Base-by-base conservation (phyloP, 2,113 vertebrate genomes). In the Malurus elegans region DNA sequence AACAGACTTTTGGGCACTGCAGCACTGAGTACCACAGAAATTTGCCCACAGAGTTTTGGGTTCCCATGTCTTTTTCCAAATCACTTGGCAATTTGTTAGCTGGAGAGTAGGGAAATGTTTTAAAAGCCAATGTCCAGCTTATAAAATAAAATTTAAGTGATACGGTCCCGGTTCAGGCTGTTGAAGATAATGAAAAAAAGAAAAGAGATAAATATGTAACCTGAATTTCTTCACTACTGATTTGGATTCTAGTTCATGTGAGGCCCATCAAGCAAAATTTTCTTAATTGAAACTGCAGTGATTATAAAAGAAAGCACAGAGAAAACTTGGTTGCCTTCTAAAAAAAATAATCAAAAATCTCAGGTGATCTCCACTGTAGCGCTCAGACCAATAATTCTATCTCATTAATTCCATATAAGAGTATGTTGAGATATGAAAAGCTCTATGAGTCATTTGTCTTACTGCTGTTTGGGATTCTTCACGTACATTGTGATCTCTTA, bases 111-210 rank as follows among this genome's bases (percentile, higher is more conserved):
- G 6, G 5, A 87, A 89, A 74, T 44, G 6, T 64, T 80, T 83
- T 85, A 64, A 95, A 94, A 82, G 18, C 3, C 14, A 42, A 23
- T 42, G 17, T 45, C 8, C 2, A 3, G 4, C 10, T 70, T 32
- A n/a, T 6, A 57, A 45, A 72, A 57, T 36, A 64, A 89, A 66
- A 13, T 61, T 38, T 72, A 65, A 51, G 9, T 8, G 1, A 16
- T 48, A 44, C 0, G 0, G 2, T 79, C 24, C 21, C 13, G 53
- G 9, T 3, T 79, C 4, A 1, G n/a, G 10, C 5, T 61, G 20
- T 73, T 36, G 20, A 82, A 67, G 9, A 86, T 90, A 76, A 72
- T 9, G 3, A 85, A 86, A 85, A 32, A 15, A 38, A 24, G 3
- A 6, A 53, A 79, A 79, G 3, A 65, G 29, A 65, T 36, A 50